A percentile compares a stretch with the other conserved stretches of the same genome.
Evolutionary conservation across 2,888 invertebrate species (phyloP).

Genomic region (Sinotaia quadrata): DNA sequence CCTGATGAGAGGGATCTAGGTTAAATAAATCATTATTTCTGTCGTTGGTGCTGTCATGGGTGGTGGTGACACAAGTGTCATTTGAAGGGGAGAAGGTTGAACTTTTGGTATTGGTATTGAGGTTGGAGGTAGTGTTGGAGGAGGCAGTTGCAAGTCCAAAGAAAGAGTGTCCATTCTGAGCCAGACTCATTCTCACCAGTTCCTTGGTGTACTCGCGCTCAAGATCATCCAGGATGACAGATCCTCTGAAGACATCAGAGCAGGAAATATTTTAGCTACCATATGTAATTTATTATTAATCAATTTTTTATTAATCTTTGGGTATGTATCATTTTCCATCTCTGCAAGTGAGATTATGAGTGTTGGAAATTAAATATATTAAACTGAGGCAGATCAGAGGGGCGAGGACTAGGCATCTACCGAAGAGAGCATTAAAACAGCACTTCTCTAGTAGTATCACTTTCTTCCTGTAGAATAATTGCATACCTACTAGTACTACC

Average conservation of each 20-base stretch:
- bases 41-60: neutral
- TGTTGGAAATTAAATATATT: neutral
- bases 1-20: neutral
- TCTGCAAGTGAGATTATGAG: neutral
- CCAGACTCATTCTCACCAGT: constrained; percentile 14
- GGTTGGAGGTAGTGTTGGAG: neutral
- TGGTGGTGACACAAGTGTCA: neutral
- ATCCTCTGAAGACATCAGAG: no score
- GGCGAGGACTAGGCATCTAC: no score
- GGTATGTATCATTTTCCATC: neutral
- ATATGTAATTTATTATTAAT: no score
- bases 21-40: no score
- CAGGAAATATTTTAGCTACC: no score
- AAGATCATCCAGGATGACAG: constrained; percentile 25
- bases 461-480: no score
- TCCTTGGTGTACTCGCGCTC: constrained; percentile 25
- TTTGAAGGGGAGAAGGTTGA: neutral
- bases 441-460: no score
- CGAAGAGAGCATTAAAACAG: no score
- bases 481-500: no score
- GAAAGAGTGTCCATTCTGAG: neutral
- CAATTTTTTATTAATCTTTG: neutral
- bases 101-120: neutral
- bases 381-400: no score
- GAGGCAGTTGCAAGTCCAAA: no score